phyloP scores from a whole-genome alignment of 2,113 vertebrate species.

The Porphyrio hochstetteri region DNA sequence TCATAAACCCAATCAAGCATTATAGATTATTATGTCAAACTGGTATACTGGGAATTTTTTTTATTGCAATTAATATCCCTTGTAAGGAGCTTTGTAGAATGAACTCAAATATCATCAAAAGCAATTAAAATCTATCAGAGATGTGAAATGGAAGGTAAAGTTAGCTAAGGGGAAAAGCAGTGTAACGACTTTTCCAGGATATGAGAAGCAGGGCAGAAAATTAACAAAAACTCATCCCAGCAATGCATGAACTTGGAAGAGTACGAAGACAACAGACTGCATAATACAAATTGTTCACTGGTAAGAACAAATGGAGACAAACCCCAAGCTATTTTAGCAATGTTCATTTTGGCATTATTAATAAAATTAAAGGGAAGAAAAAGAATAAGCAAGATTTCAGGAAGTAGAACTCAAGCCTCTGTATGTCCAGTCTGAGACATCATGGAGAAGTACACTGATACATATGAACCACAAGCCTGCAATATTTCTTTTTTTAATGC shows the following conservation, averaged over 20 bases:
- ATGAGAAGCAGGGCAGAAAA: slow-evolving; percentile 48
- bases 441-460: not conserved
- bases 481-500: not conserved
- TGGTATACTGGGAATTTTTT: slow-evolving; percentile 29
- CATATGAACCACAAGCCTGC: not conserved
- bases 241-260: not conserved
- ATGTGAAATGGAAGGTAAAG: slow-evolving; percentile 15
- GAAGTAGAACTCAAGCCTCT: not conserved
- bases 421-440: not conserved
- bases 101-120: slow-evolving; percentile 48
- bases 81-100: slow-evolving; percentile 46
- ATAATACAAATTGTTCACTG: not conserved
- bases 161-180: not conserved
- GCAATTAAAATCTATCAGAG: slow-evolving; percentile 51
- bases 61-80: slow-evolving; percentile 62
- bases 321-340: not conserved
- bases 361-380: not conserved
- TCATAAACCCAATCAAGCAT: slow-evolving; percentile 48
- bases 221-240: not conserved
- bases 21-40: slow-evolving; percentile 66
- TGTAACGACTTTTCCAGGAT: not conserved
- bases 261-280: not conserved
- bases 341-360: not conserved
- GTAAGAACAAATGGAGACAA: not conserved
- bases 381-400: not conserved